Percentiles rank a stretch among this genome's conserved stretches.
Evolutionary conservation across 2,888 invertebrate species (phyloP).

Genomic region (Lydus trimaculatus): DNA sequence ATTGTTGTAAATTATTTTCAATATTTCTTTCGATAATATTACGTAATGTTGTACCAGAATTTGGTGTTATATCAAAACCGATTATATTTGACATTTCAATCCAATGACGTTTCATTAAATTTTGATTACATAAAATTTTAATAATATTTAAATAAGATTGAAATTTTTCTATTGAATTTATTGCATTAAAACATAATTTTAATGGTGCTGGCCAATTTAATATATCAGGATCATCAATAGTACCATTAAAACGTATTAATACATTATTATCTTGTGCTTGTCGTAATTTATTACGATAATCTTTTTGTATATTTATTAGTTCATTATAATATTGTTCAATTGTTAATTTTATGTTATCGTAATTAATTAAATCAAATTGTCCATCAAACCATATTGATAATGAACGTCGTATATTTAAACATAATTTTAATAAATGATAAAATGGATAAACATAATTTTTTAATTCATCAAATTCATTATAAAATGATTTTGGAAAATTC

Average conservation of each 20-base stretch:
- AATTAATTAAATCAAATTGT: conserved; percentile 83
- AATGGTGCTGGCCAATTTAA: conserved; percentile 82
- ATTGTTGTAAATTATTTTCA: conserved; percentile 73
- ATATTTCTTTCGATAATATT: conserved; percentile 78
- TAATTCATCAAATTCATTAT: conserved; percentile 81
- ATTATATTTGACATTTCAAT: conserved; percentile 80
- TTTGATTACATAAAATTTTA: conserved; percentile 85
- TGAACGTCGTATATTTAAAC: conserved; percentile 78
- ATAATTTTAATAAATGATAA: conserved; percentile 71
- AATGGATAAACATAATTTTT: conserved; percentile 76
- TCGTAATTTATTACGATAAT: conserved; percentile 77
- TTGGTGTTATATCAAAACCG: conserved; percentile 79
- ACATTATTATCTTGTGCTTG: conserved; percentile 76
- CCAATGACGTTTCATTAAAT: conserved; percentile 83
- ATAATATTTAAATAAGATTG: conserved; percentile 82
- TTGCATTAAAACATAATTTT: conserved; percentile 73
- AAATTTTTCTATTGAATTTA: conserved; percentile 71
- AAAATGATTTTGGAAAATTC: conserved; percentile 80
- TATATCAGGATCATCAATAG: conserved; percentile 79
- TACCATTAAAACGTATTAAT: conserved; percentile 65
- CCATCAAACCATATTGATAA: conserved; percentile 92
- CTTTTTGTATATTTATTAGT: conserved; percentile 77
- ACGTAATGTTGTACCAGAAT: conserved; percentile 80
- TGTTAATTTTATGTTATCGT: conserved; percentile 76
- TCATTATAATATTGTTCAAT: conserved; percentile 81